Conservation (phyloP, 2,888 invertebrate species). For the Chalcis sispes region DNA sequence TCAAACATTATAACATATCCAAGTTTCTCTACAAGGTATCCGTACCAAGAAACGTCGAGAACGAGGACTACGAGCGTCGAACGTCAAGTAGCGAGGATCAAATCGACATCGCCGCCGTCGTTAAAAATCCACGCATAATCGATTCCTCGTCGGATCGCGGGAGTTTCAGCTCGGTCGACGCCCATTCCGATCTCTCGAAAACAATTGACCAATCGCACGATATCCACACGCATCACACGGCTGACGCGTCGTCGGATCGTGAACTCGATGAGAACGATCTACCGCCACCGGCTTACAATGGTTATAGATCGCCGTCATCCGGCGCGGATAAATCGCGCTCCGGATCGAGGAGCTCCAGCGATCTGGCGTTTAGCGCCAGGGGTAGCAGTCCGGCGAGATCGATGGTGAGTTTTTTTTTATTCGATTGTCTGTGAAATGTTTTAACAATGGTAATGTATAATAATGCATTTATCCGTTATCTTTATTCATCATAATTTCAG, state of each 20-base stretch:
- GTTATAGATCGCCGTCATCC: background rate
- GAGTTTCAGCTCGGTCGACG: background rate
- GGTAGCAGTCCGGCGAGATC: constrained; percentile 27
- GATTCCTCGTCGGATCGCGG: background rate
- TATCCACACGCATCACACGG: background rate
- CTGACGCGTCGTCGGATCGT: background rate
- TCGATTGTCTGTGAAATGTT: too few relatives aligned
- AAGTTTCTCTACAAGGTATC: constrained; percentile 6
- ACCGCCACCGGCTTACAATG: constrained; percentile 5
- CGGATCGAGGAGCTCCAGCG: constrained; percentile 17
- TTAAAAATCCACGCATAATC: too few relatives aligned
- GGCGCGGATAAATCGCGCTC: background rate
- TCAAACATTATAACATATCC: too few relatives aligned
- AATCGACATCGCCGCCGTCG: too few relatives aligned
- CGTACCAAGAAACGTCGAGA: constrained; percentile 1
- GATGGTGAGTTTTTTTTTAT: constrained; percentile 25
- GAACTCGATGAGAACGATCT: constrained; percentile 12
- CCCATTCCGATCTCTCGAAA: background rate
- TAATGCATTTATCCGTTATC: too few relatives aligned
- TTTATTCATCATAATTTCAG: too few relatives aligned
- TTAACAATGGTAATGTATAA: too few relatives aligned
- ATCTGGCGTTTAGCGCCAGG: constrained; percentile 20
- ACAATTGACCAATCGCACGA: background rate
- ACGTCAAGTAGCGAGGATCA: background rate
- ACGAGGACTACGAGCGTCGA: background rate